phyloP scores from a whole-genome alignment of 2,113 vertebrate species.

The Chelonoidis abingdonii region DNA sequence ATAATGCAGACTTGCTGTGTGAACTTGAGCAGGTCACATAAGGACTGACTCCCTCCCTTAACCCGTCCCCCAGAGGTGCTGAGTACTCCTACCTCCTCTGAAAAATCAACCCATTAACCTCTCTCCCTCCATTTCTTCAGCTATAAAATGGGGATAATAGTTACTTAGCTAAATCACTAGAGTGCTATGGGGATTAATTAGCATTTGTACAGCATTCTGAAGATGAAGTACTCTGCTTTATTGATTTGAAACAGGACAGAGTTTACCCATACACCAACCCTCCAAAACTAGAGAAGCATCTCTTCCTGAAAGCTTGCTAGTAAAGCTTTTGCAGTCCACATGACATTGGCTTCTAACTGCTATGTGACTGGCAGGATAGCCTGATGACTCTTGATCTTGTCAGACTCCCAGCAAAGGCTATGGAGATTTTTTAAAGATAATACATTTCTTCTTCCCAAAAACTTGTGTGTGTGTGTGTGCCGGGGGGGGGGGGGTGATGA shows the following conservation, averaged over 20 bases:
- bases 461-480: not conserved
- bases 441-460: not conserved
- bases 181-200: not conserved
- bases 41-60: too few species aligned
- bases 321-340: not conserved
- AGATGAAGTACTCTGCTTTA: accelerated
- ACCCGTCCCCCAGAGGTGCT: not conserved
- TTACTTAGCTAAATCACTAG: not conserved
- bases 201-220: not conserved
- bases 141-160: not conserved
- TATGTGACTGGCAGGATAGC: constrained; percentile 4
- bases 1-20: not conserved
- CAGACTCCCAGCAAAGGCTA: not conserved
- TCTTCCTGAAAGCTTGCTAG: not conserved
- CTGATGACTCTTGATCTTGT: constrained; percentile 28
- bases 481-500: not conserved
- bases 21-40: not conserved
- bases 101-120: not conserved
- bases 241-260: accelerated
- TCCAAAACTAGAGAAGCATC: not conserved
- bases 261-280: not conserved
- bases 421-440: constrained; percentile 41
- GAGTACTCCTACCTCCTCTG: not conserved
- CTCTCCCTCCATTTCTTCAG: not conserved
- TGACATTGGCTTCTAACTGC: not conserved